phyloP scores from a whole-genome alignment of 2,113 vertebrate species.

The Calcarius ornatus region DNA sequence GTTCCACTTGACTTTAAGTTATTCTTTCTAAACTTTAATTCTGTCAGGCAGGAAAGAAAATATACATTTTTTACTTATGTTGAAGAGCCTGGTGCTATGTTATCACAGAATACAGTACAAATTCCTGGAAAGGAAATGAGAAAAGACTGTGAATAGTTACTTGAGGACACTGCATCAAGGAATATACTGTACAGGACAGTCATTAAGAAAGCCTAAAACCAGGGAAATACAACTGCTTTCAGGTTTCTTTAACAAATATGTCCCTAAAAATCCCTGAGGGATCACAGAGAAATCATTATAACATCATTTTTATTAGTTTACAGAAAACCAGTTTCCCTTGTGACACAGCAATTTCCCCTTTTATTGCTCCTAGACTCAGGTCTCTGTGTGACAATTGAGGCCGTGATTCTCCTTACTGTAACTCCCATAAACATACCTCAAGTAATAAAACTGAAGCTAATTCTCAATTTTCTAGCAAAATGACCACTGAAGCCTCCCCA shows the following conservation, averaged over 20 bases:
- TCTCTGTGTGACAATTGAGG: background rate
- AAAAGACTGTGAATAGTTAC: background rate
- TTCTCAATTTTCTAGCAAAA: background rate
- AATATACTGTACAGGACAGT: background rate
- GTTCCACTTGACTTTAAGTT: background rate
- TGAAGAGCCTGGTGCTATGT: background rate
- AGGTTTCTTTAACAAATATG: background rate
- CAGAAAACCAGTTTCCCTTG: background rate
- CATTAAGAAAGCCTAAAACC: background rate
- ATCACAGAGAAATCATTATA: background rate
- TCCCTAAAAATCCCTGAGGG: background rate
- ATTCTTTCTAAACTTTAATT: background rate
- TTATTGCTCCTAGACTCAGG: background rate
- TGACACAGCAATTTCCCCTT: background rate
- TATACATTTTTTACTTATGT: background rate
- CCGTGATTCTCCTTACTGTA: background rate
- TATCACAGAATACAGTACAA: background rate
- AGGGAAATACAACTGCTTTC: background rate
- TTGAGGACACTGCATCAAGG: background rate
- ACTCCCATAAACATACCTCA: background rate
- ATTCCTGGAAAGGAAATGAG: background rate
- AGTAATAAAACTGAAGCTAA: slow-evolving; percentile 5
- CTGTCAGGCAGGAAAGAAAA: slow-evolving; percentile 7
- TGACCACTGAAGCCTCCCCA: background rate
- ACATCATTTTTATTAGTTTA: slow-evolving; percentile 9